phyloP scores from a whole-genome alignment of 2,113 vertebrate species.

The Neotoma lepida region DNA sequence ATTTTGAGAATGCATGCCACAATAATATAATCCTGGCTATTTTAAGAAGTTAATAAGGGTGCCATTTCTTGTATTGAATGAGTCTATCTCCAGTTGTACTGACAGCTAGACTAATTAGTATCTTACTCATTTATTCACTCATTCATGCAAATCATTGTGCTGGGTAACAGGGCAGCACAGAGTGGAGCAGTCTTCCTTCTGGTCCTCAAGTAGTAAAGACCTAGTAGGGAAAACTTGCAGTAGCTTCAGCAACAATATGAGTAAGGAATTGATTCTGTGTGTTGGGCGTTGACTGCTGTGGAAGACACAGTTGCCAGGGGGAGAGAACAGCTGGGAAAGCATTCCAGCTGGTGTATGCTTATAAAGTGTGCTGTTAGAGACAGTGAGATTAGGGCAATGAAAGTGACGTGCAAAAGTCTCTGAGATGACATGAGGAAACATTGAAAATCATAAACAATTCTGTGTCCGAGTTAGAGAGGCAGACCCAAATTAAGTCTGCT shows the following conservation, averaged over 20 bases:
- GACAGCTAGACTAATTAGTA: conserved; percentile 19
- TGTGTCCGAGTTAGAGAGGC: conserved; percentile 9
- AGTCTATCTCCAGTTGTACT: background rate
- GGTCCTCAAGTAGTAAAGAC: conserved; percentile 21
- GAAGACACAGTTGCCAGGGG: background rate
- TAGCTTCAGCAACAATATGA: background rate
- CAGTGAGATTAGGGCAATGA: background rate
- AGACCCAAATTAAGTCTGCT: conserved; percentile 19
- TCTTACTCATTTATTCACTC: conserved; percentile 5
- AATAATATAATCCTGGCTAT: background rate
- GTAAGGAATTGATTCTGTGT: background rate
- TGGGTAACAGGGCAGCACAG: background rate
- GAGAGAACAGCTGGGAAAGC: background rate
- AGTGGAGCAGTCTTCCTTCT: background rate
- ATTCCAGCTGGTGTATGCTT: background rate
- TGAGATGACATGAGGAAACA: background rate
- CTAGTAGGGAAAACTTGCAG: background rate
- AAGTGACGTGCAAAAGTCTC: background rate
- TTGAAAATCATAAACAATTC: background rate
- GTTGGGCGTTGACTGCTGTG: conserved; percentile 28
- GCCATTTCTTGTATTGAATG: background rate
- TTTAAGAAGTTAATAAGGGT: conserved; percentile 27
- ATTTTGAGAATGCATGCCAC: conserved; percentile 31
- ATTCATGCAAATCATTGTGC: background rate
- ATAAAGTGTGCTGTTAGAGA: conserved; percentile 31